Conservation (phyloP, 2,888 invertebrate genomes). For the Hedychridium roseum region DNA sequence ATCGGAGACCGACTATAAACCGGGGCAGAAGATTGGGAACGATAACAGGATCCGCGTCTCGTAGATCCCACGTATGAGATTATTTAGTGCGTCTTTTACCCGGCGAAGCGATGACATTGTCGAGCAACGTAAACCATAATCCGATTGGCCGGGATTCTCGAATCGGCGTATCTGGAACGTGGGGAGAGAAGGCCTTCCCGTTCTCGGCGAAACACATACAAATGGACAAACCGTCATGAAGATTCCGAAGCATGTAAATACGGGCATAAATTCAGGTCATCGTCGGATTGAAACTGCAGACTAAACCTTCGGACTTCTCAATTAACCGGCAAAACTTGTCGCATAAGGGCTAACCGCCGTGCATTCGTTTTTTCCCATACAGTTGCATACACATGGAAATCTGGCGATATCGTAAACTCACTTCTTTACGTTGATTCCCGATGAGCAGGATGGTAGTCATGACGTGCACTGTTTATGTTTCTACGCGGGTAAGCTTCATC, state of each 20-base stretch:
- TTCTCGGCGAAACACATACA: background rate
- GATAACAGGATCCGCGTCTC: background rate
- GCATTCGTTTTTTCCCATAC: too few species aligned
- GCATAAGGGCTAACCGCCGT: slow-evolving; percentile 15
- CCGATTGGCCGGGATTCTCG: background rate
- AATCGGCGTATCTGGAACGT: slow-evolving; percentile 8
- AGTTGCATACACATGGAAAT: slow-evolving; percentile 2
- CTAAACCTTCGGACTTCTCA: slow-evolving; percentile 31
- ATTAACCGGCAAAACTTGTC: slow-evolving; percentile 24
- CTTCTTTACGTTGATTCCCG: slow-evolving; percentile 38
- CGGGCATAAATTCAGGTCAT: slow-evolving; percentile 24
- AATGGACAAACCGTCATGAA: background rate
- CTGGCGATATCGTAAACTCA: slow-evolving; percentile 37
- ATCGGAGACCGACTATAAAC: slow-evolving; percentile 5
- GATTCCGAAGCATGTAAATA: background rate
- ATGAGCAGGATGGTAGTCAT: slow-evolving; percentile 23
- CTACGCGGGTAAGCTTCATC: slow-evolving; percentile 11
- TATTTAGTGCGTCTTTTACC: slow-evolving; percentile 32
- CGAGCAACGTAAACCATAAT: too few species aligned
- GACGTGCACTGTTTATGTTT: slow-evolving; percentile 34
- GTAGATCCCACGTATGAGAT: slow-evolving; percentile 10
- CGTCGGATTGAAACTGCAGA: slow-evolving; percentile 12
- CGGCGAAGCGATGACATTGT: slow-evolving; percentile 20
- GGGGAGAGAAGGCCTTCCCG: too few species aligned
- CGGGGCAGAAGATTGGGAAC: background rate